A percentile compares a stretch with the other conserved stretches of the same genome.
Evolutionary conservation across 1,140 invertebrate species (phyloP).

Genomic region (Portunus trituberculatus): DNA sequence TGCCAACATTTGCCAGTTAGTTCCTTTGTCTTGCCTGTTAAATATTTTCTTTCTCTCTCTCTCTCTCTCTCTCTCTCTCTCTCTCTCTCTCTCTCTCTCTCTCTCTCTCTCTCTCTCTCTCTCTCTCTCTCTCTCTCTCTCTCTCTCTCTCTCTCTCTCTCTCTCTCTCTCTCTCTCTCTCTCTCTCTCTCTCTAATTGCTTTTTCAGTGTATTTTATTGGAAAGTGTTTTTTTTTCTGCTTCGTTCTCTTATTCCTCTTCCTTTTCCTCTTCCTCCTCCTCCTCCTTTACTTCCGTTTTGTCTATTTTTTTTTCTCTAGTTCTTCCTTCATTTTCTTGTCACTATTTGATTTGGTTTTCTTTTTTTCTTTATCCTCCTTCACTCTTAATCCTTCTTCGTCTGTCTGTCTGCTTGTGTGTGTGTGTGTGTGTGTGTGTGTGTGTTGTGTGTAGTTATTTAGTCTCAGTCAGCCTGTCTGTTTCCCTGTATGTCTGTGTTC

Average conservation of each 20-base stretch:
- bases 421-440: neutral
- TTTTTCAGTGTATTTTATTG: too few species aligned
- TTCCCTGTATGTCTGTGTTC: slow-evolving; percentile 32
- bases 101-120: neutral
- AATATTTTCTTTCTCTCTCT: slow-evolving; percentile 14
- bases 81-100: neutral
- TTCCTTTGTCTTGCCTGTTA: neutral
- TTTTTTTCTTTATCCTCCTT: neutral
- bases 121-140: neutral
- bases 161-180: neutral
- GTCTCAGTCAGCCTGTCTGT: neutral
- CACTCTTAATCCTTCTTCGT: neutral
- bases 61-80: neutral
- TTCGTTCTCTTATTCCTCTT: neutral
- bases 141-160: slow-evolving; percentile 28
- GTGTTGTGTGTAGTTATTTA: too few species aligned
- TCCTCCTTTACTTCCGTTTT: neutral
- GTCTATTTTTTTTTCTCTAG: neutral
- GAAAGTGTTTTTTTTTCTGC: neutral
- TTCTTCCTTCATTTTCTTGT: neutral
- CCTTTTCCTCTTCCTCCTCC: neutral
- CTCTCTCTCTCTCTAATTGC: neutral
- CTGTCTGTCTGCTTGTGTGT: neutral
- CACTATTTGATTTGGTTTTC: neutral
- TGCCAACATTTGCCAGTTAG: neutral